Evolutionary conservation across 2,113 vertebrate species (phyloP).

Genomic region (Nesogale talazaci): DNA sequence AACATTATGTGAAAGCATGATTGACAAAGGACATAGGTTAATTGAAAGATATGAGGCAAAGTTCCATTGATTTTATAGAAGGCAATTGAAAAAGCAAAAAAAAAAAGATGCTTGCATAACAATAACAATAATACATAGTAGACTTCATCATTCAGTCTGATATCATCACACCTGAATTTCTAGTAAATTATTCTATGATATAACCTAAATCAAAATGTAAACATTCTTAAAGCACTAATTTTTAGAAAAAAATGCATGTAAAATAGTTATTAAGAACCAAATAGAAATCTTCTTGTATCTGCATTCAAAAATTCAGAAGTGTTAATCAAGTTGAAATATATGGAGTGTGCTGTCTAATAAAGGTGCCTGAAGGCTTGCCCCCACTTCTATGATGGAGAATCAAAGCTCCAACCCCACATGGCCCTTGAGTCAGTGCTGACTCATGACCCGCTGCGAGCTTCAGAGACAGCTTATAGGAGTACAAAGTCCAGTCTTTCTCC

Average conservation of each 20-base stretch:
- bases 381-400: not conserved
- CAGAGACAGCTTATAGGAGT: too few species aligned
- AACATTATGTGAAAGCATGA: not conserved
- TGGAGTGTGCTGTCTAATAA: not conserved
- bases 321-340: not conserved
- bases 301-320: not conserved
- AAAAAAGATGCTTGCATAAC: conserved; percentile 15
- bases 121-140: not conserved
- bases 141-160: not conserved
- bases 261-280: conserved; percentile 17
- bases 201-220: not conserved
- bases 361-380: not conserved
- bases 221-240: not conserved
- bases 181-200: not conserved
- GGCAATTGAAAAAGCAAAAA: not conserved
- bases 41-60: not conserved
- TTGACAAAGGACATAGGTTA: not conserved
- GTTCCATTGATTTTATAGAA: not conserved
- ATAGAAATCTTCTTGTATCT: not conserved
- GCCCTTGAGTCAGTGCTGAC: too few species aligned
- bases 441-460: too few species aligned
- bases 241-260: not conserved
- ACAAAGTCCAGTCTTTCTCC: too few species aligned
- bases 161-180: not conserved
- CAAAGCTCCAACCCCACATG: too few species aligned